phyloP scores from a whole-genome alignment of 1,140 invertebrate species.

The Drosophila cardini region DNA sequence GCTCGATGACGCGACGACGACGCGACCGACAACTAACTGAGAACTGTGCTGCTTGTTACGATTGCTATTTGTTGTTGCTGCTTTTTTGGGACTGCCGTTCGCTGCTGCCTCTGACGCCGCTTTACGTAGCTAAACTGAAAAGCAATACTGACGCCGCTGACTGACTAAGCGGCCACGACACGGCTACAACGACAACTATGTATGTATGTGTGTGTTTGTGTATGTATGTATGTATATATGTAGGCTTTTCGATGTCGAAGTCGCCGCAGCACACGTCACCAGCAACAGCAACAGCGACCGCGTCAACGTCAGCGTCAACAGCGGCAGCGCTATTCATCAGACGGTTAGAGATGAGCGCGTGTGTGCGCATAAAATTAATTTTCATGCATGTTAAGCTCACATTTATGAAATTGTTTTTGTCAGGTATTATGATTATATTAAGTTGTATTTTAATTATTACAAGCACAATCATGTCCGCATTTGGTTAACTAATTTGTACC shows the following conservation, averaged over 20 bases:
- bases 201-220: not conserved
- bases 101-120: conserved; percentile 58
- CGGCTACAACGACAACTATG: conserved; percentile 34
- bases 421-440: not conserved
- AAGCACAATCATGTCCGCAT: too few relatives aligned
- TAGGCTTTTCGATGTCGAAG: conserved; percentile 35
- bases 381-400: not conserved
- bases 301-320: conserved; percentile 26
- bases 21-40: conserved; percentile 47
- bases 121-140: conserved; percentile 70
- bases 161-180: conserved; percentile 69
- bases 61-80: conserved; percentile 25
- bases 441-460: not conserved
- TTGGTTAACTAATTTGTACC: too few relatives aligned
- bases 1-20: conserved; percentile 44
- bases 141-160: conserved; percentile 65
- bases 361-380: conserved; percentile 18
- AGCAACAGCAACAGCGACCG: conserved; percentile 32
- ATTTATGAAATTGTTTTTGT: not conserved
- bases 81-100: conserved; percentile 44
- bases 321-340: conserved; percentile 19
- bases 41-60: conserved; percentile 37
- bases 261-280: conserved; percentile 58
- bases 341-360: conserved; percentile 34
- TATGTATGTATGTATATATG: conserved; percentile 1